These are phyloP conservation scores for Priocnemis perturbator DNA, from an alignment of 2,888 invertebrate species.

Conservation along the genomic window DNA sequence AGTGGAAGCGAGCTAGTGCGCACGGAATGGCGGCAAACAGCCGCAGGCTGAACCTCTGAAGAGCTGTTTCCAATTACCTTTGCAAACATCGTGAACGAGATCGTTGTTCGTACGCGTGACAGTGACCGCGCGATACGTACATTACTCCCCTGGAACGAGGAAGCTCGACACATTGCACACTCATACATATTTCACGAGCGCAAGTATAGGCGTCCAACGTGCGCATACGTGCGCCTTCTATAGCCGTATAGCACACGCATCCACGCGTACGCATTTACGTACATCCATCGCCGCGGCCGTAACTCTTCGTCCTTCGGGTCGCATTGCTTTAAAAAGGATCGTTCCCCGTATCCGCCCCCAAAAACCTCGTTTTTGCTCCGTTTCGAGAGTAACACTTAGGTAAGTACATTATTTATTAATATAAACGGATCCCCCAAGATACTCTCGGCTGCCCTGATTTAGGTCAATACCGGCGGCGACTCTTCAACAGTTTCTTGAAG, in stretches of 20 bases:
- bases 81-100: slow-evolving; percentile 14
- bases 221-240: background rate
- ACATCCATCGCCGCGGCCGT: background rate
- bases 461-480: too few relatives aligned
- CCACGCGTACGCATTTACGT: background rate
- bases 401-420: too few relatives aligned
- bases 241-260: too few relatives aligned
- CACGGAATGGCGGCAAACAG: too few relatives aligned
- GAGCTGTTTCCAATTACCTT: slow-evolving; percentile 27
- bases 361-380: too few relatives aligned
- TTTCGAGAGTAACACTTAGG: too few relatives aligned
- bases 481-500: too few relatives aligned
- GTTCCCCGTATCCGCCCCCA: too few relatives aligned
- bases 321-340: too few relatives aligned
- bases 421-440: too few relatives aligned
- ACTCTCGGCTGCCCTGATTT: too few relatives aligned
- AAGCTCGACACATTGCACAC: slow-evolving; percentile 8
- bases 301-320: too few relatives aligned
- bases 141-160: slow-evolving; percentile 33
- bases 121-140: slow-evolving; percentile 31
- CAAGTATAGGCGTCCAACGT: background rate
- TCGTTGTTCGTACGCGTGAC: slow-evolving; percentile 21
- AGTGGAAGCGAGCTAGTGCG: slow-evolving; percentile 5
- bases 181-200: slow-evolving; percentile 24
- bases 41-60: slow-evolving; percentile 19